phyloP scores from a whole-genome alignment of 1,140 invertebrate species.

The Platorchestia sp. region DNA sequence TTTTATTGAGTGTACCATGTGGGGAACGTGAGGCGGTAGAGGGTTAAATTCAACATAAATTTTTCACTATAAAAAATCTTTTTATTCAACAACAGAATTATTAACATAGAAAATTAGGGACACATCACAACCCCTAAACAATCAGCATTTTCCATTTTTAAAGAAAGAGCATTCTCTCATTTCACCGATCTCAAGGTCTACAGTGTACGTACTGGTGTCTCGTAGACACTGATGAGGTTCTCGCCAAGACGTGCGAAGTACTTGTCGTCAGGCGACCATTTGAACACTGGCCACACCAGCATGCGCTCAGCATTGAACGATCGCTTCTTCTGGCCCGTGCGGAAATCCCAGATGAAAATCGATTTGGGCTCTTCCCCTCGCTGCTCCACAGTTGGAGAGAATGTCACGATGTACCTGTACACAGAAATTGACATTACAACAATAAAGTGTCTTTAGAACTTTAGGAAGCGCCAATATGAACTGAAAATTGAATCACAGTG shows the following conservation, averaged over 20 bases:
- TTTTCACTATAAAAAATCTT: too few species aligned
- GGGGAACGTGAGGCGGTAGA: too few species aligned
- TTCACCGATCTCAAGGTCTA: too few species aligned
- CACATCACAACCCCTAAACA: too few species aligned
- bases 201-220: constrained; percentile 86
- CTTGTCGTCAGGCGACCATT: constrained; percentile 97
- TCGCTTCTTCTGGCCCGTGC: constrained; percentile 91
- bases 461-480: neutral
- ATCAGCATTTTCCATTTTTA: too few species aligned
- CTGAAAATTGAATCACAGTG: neutral
- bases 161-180: too few species aligned
- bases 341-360: constrained; percentile 94
- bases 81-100: too few species aligned
- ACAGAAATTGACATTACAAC: constrained; percentile 21
- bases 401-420: constrained; percentile 88
- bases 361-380: constrained; percentile 74
- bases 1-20: too few species aligned
- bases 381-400: constrained; percentile 81
- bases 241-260: constrained; percentile 91
- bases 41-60: too few species aligned
- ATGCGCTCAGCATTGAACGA: constrained; percentile 87
- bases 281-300: constrained; percentile 89
- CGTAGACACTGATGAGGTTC: constrained; percentile 89
- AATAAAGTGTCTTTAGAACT: neutral
- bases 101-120: too few species aligned